Evolutionary conservation across 2,113 vertebrate genomes (phyloP), one percentile per base, ranked within the genome.

Genomic region (Rhabdomys dilectus): DNA sequence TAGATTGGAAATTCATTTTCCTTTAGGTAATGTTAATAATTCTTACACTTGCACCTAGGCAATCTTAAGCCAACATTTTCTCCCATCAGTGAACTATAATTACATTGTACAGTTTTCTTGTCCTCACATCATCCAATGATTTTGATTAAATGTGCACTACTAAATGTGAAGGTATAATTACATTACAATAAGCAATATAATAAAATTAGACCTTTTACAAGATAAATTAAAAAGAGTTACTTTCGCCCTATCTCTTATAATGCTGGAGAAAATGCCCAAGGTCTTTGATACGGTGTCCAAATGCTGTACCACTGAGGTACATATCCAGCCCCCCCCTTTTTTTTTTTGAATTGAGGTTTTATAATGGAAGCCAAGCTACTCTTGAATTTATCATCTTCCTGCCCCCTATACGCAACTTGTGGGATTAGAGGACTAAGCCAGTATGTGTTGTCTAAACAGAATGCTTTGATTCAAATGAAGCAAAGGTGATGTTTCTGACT

Each of bases 371-470:
- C 16, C 1, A 42, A 19, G 29, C 29, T 19, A 19, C 2, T 5
- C 34, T 66, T 51, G 13, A 91, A 78, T 8, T 80, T 21, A 66
- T 53, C 2, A 66, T 7, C 60, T n/a, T 91, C 22, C 34, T 51
- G 0, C 8, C 8, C 22, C 73, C 29, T 45, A 7, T 12, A 22
- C 0, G 8, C 13, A n/a, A 53, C 42, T 19, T 26, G 13, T 80
- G 2, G 4, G 31, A 12, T 68, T 66, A 31, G 1, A 80, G 6
- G 45, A 15, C 68, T n/a, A 51, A 72, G 12, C 3, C 42, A 31
- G 31, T 34, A 53, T 48, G 36, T 42, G 89, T 90, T 86, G 7
- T 89, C 86, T 68, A 89, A 91, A 68, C 29, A 87, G 31, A 73
- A 87, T 51, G 26, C 42, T 77, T 84, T 77, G 17, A 48, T 91